phyloP scores from a whole-genome alignment of 2,797 vertebrate species.

The Myiotriccus ornatus region DNA sequence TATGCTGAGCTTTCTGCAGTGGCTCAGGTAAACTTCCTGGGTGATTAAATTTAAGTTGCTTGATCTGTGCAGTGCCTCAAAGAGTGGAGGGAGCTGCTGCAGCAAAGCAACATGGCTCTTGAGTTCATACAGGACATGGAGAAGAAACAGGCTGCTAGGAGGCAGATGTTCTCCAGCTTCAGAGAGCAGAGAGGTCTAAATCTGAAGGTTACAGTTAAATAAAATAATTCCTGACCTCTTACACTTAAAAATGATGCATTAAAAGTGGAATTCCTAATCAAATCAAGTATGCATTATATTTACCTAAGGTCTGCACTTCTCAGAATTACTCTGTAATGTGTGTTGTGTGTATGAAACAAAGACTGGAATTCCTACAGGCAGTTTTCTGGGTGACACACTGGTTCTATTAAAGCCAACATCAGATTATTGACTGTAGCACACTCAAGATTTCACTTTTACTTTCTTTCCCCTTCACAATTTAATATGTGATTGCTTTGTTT shows the following conservation, averaged over 20 bases:
- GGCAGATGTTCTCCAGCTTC: not conserved
- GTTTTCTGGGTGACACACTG: not conserved
- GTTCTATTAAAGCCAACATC: not conserved
- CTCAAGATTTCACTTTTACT: constrained; percentile 30
- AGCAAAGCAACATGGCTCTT: not conserved
- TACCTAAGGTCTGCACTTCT: not conserved
- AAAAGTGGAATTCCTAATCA: not conserved
- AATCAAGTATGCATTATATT: not conserved
- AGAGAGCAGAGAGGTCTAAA: not conserved
- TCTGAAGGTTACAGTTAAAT: not conserved
- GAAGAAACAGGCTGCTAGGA: not conserved
- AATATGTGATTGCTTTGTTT: constrained; percentile 37
- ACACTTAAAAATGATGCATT: not conserved
- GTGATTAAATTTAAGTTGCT: not conserved
- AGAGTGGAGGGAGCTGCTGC: not conserved
- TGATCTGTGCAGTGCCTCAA: not conserved
- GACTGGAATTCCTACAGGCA: not conserved
- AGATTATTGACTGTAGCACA: not conserved
- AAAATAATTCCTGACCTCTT: not conserved
- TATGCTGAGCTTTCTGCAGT: not conserved
- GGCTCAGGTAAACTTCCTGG: not conserved
- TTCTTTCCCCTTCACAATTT: constrained; percentile 19
- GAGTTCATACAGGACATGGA: not conserved
- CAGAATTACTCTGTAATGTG: not conserved
- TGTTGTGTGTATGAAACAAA: not conserved